These are phyloP conservation scores for Erpornis zantholeuca DNA, from an alignment of 2,113 vertebrate genomes.

Conservation along the genomic window DNA sequence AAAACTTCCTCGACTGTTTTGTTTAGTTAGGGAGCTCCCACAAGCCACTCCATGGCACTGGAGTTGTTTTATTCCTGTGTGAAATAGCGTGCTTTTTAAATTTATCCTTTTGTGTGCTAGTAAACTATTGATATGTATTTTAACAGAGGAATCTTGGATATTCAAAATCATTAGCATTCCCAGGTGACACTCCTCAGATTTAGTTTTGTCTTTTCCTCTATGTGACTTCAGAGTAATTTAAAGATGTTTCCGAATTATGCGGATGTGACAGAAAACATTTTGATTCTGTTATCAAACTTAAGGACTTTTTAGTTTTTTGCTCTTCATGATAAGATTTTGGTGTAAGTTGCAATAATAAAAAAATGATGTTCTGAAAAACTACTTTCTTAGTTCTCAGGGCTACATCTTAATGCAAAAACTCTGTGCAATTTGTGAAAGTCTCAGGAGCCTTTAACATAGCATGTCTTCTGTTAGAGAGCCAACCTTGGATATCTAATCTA, in stretches of 20 bases:
- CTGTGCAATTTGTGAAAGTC: not conserved
- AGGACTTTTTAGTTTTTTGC: not conserved
- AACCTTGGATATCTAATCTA: not conserved
- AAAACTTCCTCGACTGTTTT: not conserved
- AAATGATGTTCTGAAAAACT: not conserved
- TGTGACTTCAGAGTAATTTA: not conserved
- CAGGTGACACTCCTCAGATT: not conserved
- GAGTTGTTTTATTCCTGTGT: not conserved
- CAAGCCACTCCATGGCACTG: fast-evolving
- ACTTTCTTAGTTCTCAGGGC: not conserved
- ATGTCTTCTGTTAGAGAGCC: not conserved
- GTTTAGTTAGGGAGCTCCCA: not conserved
- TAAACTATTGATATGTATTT: not conserved
- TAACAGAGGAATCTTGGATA: not conserved
- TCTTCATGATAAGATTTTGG: not conserved
- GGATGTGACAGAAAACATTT: not conserved
- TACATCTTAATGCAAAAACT: not conserved
- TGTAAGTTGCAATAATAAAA: not conserved
- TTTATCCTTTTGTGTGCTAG: not conserved
- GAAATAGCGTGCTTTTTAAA: not conserved
- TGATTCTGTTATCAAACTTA: not conserved
- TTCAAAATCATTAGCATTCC: not conserved
- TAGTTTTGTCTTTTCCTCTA: not conserved
- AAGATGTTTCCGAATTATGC: not conserved
- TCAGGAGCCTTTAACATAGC: not conserved